Conservation (phyloP, 2,888 invertebrate species). For the Polietes domitor region DNA sequence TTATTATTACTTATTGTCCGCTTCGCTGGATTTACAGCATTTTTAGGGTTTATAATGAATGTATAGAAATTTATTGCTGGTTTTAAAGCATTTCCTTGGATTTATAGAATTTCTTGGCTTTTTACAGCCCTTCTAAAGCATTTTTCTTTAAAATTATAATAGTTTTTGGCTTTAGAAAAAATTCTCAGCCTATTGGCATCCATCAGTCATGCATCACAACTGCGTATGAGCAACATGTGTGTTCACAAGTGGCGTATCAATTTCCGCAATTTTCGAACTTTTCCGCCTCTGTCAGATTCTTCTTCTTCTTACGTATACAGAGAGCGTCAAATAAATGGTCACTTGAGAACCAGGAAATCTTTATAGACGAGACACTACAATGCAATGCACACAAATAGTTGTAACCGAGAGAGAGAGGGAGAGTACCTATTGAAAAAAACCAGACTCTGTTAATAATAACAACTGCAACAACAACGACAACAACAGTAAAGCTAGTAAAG, state of each 20-base stretch:
- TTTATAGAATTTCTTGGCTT: too few species aligned
- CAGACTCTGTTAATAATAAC: constrained; percentile 52
- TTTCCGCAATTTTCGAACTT: constrained; percentile 15
- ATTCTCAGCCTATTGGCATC: too few species aligned
- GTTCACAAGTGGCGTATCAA: background rate
- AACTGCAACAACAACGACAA: constrained; percentile 24
- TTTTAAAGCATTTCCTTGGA: too few species aligned
- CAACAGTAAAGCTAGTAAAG: constrained; percentile 36
- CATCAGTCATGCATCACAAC: too few species aligned
- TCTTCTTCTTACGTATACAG: background rate
- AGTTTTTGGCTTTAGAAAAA: too few species aligned
- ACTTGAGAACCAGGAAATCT: constrained; percentile 64
- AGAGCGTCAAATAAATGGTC: constrained; percentile 11
- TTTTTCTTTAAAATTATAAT: too few species aligned
- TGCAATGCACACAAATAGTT: too few species aligned
- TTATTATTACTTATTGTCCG: too few species aligned
- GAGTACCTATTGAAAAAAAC: constrained; percentile 49
- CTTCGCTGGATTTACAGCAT: too few species aligned
- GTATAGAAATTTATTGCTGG: too few species aligned
- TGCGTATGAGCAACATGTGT: constrained; percentile 19
- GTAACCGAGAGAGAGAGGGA: constrained; percentile 43
- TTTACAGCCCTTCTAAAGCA: too few species aligned
- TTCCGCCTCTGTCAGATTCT: constrained; percentile 12
- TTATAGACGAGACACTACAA: background rate
- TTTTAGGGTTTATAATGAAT: too few species aligned